phyloP scores from a whole-genome alignment of 2,113 vertebrate genomes.

The Mus spicilegus region DNA sequence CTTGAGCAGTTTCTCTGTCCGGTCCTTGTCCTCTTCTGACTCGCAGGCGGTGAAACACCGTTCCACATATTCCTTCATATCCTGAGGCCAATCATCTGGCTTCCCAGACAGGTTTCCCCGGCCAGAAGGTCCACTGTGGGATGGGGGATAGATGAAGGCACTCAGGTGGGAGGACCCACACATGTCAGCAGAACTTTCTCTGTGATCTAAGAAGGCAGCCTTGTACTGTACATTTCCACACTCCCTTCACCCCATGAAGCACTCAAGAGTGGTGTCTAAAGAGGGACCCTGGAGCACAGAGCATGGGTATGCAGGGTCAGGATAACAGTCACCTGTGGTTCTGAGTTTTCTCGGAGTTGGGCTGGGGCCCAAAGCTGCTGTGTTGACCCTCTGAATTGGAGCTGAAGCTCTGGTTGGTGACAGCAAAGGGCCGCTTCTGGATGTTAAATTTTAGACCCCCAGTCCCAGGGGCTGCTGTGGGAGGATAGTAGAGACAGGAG shows the following conservation, averaged over 20 bases:
- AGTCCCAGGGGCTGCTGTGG: constrained; percentile 91
- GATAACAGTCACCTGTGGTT: constrained; percentile 74
- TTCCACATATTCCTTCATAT: constrained; percentile 97
- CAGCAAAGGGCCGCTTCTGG: constrained; percentile 90
- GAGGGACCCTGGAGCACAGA: too few species aligned
- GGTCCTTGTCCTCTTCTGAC: constrained; percentile 94
- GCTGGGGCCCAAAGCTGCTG: constrained; percentile 73
- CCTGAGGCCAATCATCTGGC: constrained; percentile 94
- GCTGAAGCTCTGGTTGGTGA: constrained; percentile 88
- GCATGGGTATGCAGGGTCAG: accelerated
- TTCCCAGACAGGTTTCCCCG: constrained; percentile 82
- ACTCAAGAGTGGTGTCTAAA: accelerated
- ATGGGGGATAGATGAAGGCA: accelerated
- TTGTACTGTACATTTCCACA: accelerated
- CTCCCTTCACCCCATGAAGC: not conserved
- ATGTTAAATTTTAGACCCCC: constrained; percentile 94
- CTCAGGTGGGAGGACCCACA: too few species aligned
- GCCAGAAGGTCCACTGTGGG: constrained; percentile 21
- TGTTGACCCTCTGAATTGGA: constrained; percentile 72
- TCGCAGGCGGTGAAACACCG: constrained; percentile 96
- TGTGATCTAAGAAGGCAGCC: accelerated
- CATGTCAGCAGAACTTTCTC: accelerated
- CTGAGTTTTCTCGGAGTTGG: constrained; percentile 79
- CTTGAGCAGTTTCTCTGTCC: constrained; percentile 94
- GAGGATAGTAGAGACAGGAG: not conserved